Evolutionary conservation across 1,140 invertebrate species (phyloP), one percentile per base, ranked within the genome.

Genomic region (Drosophila sp.): DNA sequence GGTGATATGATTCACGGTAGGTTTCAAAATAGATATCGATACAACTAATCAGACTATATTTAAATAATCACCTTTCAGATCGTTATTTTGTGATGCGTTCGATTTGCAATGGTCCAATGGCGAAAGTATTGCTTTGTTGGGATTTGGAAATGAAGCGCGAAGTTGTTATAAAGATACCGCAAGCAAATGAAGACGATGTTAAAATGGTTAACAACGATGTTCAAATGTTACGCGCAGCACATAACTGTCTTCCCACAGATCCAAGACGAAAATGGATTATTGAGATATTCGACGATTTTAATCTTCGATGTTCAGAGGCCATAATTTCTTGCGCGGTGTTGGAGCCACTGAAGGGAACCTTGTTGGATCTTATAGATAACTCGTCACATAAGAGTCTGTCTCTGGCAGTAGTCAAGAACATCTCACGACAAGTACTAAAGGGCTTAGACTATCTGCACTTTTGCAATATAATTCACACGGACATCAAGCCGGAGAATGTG

Each of bases 401-500:
- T 54, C 93, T 98, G 53, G 93, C 94, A 70, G 98, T 99, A 93
- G 98, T 99, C 6, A 97, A 96, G 93, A 95, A 94, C 38, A 99
- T 99, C 76, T 98, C 98, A 65, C 94, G 95, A 90, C 98, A 99
- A 94, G 97, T 99, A 63, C 93, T 99, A 16, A 96, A 99, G 93
- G 98, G 97, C 18, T 93, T 99, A 65, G 96, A 98, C 92, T 99
- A 99, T 93, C 94, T 99, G 59, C 98, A 99, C 92, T 95, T 95
- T 53, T 98, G 98, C 93, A 99, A 98, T 94, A 94, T 99, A 78
- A 99, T 99, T 92, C 98, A 99, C 92, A 99, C 98, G 13, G 98
- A 99, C 92, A 99, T 99, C 72, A 99, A 99, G 92, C 98, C 98
- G 41, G 98, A 99, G 93, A 99, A 99, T 94, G 97, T 99, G 50